Percentiles rank a stretch among this genome's conserved stretches.
phyloP scores from a whole-genome alignment of 2,797 vertebrate species.

The Sebastes baramenuke region DNA sequence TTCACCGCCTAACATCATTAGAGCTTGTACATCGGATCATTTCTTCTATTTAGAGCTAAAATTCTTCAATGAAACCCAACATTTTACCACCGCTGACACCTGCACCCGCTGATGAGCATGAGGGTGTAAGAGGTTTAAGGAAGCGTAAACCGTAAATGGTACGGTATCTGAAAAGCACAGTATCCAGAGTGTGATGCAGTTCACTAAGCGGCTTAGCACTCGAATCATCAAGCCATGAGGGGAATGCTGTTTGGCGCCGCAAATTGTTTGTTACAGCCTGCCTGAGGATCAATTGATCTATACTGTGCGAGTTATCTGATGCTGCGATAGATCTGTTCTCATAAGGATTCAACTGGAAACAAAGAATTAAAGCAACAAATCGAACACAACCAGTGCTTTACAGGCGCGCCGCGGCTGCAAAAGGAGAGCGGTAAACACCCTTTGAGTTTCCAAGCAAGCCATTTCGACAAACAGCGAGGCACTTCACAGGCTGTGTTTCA shows the following conservation, averaged over 20 bases:
- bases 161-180: constrained; percentile 44
- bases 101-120: constrained; percentile 35
- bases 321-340: constrained; percentile 34
- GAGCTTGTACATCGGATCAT: not conserved
- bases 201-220: constrained; percentile 65
- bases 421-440: constrained; percentile 16
- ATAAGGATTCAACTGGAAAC: constrained; percentile 47
- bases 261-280: constrained; percentile 45
- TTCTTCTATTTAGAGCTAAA: constrained; percentile 8
- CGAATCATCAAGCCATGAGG: constrained; percentile 51
- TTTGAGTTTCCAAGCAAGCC: not conserved
- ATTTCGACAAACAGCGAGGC: not conserved
- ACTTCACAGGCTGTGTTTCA: not conserved
- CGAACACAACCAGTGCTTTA: constrained; percentile 12
- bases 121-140: constrained; percentile 48
- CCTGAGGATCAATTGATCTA: constrained; percentile 62
- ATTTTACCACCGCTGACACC: constrained; percentile 45
- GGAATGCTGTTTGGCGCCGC: constrained; percentile 40
- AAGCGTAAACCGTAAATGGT: constrained; percentile 41
- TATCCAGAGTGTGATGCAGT: constrained; percentile 31
- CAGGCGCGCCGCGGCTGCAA: not conserved
- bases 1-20: not conserved
- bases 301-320: constrained; percentile 56
- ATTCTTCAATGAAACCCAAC: constrained; percentile 8
- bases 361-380: constrained; percentile 54